A percentile compares a stretch with the other conserved stretches of the same genome.
phyloP scores from a whole-genome alignment of 2,113 vertebrate species.

The Hemiscyllium ocellatum region DNA sequence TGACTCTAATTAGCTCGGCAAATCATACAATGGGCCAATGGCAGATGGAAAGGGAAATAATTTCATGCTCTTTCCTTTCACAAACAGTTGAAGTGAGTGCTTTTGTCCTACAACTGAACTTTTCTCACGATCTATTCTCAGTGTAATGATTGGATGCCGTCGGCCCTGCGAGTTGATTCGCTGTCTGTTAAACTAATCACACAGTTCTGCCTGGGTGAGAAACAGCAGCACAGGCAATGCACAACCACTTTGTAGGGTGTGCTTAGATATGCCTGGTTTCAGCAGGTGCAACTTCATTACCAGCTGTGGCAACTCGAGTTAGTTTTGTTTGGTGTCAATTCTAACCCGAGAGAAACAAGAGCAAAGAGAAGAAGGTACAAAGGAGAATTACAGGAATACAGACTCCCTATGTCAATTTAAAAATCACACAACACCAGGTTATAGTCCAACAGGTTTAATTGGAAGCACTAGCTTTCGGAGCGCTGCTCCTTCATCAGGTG shows the following conservation, averaged over 20 bases:
- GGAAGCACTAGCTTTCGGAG: too few species aligned
- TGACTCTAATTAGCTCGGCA: slow-evolving; percentile 1
- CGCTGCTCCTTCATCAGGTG: too few species aligned
- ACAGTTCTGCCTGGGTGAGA: not conserved
- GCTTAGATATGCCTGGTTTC: not conserved
- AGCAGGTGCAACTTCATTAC: not conserved
- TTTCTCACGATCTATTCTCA: not conserved
- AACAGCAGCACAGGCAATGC: not conserved
- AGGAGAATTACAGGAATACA: not conserved
- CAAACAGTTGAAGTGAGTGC: not conserved
- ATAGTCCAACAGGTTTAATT: too few species aligned
- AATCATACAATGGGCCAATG: not conserved
- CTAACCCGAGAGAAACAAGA: not conserved
- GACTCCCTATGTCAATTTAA: not conserved
- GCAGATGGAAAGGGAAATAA: not conserved
- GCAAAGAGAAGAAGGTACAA: not conserved
- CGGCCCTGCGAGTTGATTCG: not conserved
- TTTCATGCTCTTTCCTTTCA: not conserved
- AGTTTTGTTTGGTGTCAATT: not conserved
- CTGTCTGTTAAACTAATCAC: not conserved
- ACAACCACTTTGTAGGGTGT: not conserved
- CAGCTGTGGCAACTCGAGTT: not conserved
- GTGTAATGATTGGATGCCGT: not conserved
- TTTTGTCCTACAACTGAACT: not conserved
- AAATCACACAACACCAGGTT: too few species aligned